Evolutionary conservation across 1,140 invertebrate species (phyloP), one percentile per base, ranked within the genome.

Genomic region (Vanessa tameamea): DNA sequence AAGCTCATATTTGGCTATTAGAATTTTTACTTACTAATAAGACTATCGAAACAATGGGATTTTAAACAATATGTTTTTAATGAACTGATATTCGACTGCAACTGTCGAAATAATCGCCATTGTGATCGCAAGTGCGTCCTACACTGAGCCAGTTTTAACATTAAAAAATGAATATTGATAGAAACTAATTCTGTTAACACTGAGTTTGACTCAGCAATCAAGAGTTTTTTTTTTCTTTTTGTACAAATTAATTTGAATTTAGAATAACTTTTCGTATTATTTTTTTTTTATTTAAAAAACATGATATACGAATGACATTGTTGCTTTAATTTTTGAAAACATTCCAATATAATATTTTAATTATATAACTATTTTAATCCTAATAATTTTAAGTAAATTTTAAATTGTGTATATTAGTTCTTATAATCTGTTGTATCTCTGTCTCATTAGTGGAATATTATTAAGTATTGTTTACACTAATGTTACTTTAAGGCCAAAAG

Each of bases 401-500:
- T 82, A 81, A 85, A 82, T 70, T 85, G 78, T 89, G 83, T 88
- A 87, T 88, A 84, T 80, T 87, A 82, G 80, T 79, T 75, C 72
- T 73, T 84, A 83, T 85, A 81, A 88, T 82, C 84, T 91, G 89
- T 91, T 91, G 89, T 91, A 91, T 88, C 79, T 77, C 55, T 80
- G 82, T 88, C 78, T 81, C 82, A 83, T 83, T 90, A 86, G 85
- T 83, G 81, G 82, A 87, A 82, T 82, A 84, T 80, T 85, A 78
- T 86, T 85, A 86, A 87, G 82, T 86, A 87, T 83, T 87, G 76
- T 87, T 69, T 88, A 87, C 82, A 87, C 87, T 89, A 86, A 90
- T 90, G 82, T 86, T 89, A 87, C 77, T 82, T 76, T 91, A 89
- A 90, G 87, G 88, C 88, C 89, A 90, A 91, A 91, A 87, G 84